phyloP scores from a whole-genome alignment of 2,113 vertebrate genomes.

The Bubalus kerabau region DNA sequence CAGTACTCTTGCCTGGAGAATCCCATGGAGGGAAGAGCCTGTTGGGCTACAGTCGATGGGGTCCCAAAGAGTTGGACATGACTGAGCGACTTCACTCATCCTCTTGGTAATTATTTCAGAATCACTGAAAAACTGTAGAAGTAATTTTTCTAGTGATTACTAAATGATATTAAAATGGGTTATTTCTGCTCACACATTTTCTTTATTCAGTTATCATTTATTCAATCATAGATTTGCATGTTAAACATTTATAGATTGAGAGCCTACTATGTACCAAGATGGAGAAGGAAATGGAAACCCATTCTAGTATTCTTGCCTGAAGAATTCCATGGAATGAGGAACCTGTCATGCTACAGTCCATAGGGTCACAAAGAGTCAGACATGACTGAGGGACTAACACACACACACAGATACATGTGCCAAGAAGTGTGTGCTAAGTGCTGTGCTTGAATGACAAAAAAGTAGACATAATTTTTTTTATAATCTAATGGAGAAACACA shows the following conservation, averaged over 20 bases:
- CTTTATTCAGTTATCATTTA: background rate
- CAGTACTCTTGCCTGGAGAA: too few relatives aligned
- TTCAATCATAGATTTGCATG: background rate
- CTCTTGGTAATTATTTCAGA: background rate
- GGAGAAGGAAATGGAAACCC: background rate
- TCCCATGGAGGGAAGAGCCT: too few relatives aligned
- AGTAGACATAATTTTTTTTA: background rate
- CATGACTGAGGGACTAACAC: background rate
- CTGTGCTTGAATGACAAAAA: background rate
- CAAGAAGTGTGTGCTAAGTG: background rate
- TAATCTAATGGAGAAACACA: background rate
- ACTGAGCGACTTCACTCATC: too few relatives aligned
- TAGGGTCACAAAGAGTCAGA: background rate
- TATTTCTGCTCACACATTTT: background rate
- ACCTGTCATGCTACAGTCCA: background rate
- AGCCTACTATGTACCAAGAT: background rate
- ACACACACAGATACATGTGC: background rate
- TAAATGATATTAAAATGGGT: background rate
- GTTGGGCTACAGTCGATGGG: too few relatives aligned
- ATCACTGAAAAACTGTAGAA: background rate
- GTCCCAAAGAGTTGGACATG: too few relatives aligned
- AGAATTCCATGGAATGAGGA: background rate
- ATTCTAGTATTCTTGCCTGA: background rate
- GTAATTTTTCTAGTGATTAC: background rate
- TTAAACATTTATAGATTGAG: background rate